A percentile compares a stretch with the other conserved stretches of the same genome.
phyloP scores from a whole-genome alignment of 2,113 vertebrate genomes.

The Lepus americanus region DNA sequence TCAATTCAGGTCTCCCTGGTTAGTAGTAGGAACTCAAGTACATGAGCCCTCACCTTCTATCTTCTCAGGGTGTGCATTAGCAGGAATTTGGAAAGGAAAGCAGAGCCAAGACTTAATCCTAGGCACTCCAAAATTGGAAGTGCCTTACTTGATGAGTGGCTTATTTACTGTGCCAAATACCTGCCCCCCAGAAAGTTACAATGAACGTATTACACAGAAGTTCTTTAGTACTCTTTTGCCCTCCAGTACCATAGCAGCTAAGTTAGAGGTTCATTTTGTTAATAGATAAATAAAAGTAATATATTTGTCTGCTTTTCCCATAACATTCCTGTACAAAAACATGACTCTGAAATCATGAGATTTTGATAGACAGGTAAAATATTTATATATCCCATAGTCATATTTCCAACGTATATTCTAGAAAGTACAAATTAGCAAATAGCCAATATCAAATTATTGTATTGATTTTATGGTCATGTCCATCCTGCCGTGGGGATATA shows the following conservation, averaged over 20 bases:
- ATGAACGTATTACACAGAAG: not conserved
- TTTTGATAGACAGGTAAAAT: not conserved
- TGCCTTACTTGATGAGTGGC: too few relatives aligned
- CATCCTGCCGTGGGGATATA: too few relatives aligned
- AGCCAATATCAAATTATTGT: not conserved
- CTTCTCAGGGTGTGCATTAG: too few relatives aligned
- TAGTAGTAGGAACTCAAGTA: too few relatives aligned
- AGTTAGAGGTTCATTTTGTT: not conserved
- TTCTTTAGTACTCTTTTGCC: not conserved
- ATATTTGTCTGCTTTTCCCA: not conserved
- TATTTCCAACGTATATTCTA: not conserved
- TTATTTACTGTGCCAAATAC: too few relatives aligned
- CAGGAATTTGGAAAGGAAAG: too few relatives aligned
- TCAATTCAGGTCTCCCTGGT: too few relatives aligned
- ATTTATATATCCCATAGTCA: not conserved
- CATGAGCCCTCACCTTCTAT: too few relatives aligned
- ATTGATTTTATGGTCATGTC: not conserved
- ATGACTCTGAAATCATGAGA: not conserved
- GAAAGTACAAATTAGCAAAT: not conserved
- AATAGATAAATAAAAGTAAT: not conserved
- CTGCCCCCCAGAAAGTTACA: too few relatives aligned
- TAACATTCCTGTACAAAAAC: not conserved
- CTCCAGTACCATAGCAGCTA: rapidly evolving
- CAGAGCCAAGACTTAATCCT: too few relatives aligned
- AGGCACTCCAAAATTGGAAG: too few relatives aligned